Conservation (phyloP, 2,888 invertebrate species). For the Drosophila parthenogenetica region DNA sequence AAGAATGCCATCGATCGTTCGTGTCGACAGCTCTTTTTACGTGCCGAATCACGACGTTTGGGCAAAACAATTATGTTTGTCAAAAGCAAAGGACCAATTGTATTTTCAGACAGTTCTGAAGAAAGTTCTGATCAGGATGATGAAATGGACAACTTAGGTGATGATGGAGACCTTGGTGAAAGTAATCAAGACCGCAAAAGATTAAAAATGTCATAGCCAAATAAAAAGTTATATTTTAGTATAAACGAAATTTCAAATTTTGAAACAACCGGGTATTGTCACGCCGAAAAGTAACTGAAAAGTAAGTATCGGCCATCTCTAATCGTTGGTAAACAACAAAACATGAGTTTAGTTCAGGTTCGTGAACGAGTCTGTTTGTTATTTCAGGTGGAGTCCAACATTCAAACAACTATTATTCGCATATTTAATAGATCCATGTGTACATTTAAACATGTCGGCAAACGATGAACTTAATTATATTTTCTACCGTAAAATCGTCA, state of each 20-base stretch:
- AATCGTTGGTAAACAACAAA: not conserved
- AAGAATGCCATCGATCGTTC: conserved; percentile 88
- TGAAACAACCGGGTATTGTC: not conserved
- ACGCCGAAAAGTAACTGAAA: not conserved
- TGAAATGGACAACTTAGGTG: conserved; percentile 24
- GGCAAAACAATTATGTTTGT: conserved; percentile 86
- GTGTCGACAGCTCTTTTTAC: conserved; percentile 87
- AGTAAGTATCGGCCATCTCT: not conserved
- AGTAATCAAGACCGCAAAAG: conserved; percentile 52
- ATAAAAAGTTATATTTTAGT: conserved; percentile 21
- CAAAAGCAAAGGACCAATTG: conserved; percentile 83
- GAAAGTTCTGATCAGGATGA: conserved; percentile 25
- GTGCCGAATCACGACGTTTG: conserved; percentile 86
- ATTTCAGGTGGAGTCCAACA: too few species aligned
- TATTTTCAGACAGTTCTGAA: conserved; percentile 71
- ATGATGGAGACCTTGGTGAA: conserved; percentile 15
- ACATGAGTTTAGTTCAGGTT: not conserved
- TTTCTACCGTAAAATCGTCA: too few species aligned
- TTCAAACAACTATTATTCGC: too few species aligned
- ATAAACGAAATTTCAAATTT: too few species aligned
- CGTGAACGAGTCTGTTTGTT: not conserved
- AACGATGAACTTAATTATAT: too few species aligned
- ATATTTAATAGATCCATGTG: too few species aligned
- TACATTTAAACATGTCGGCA: too few species aligned
- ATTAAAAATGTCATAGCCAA: conserved; percentile 48